Percentiles rank a stretch among this genome's conserved stretches.
phyloP scores from a whole-genome alignment of 1,140 invertebrate genomes.

The Lordiphosa clarofinis region DNA sequence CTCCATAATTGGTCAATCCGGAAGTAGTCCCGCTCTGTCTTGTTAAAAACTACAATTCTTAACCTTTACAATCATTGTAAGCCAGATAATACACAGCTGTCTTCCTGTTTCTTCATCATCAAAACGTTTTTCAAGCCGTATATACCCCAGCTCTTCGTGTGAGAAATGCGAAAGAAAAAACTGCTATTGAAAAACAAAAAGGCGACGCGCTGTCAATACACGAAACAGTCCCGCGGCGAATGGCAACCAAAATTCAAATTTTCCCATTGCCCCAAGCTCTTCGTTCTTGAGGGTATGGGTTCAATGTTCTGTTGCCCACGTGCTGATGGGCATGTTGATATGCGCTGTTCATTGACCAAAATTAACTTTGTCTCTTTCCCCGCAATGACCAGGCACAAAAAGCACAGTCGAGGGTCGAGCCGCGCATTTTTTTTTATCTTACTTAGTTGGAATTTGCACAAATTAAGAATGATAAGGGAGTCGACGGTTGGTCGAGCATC shows the following conservation, averaged over 20 bases:
- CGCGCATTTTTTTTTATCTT: slow-evolving; percentile 39
- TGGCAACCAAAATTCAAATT: slow-evolving; percentile 57
- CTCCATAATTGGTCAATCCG: too few relatives aligned
- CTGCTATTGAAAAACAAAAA: slow-evolving; percentile 48
- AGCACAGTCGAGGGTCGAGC: slow-evolving; percentile 11
- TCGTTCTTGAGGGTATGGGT: not conserved
- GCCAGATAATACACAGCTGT: too few relatives aligned
- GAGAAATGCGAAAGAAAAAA: slow-evolving; percentile 1
- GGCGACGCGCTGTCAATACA: slow-evolving; percentile 38
- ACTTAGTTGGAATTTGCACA: slow-evolving; percentile 55
- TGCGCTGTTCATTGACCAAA: slow-evolving; percentile 71
- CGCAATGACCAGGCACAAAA: slow-evolving; percentile 17
- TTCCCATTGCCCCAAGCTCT: slow-evolving; percentile 15
- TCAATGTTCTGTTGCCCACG: slow-evolving; percentile 37
- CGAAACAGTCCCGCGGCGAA: slow-evolving; percentile 7
- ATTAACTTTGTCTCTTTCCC: slow-evolving; percentile 51
- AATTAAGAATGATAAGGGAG: slow-evolving; percentile 55
- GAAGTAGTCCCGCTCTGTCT: too few relatives aligned
- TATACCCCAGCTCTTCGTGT: too few relatives aligned
- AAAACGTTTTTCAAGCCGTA: too few relatives aligned
- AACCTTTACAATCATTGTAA: too few relatives aligned
- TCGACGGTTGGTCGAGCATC: slow-evolving; percentile 19
- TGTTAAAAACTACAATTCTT: too few relatives aligned
- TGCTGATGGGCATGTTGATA: slow-evolving; percentile 67
- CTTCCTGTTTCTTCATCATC: too few relatives aligned